Conservation (phyloP, 2,113 vertebrate genomes). For the Thamnaconus septentrionalis region DNA sequence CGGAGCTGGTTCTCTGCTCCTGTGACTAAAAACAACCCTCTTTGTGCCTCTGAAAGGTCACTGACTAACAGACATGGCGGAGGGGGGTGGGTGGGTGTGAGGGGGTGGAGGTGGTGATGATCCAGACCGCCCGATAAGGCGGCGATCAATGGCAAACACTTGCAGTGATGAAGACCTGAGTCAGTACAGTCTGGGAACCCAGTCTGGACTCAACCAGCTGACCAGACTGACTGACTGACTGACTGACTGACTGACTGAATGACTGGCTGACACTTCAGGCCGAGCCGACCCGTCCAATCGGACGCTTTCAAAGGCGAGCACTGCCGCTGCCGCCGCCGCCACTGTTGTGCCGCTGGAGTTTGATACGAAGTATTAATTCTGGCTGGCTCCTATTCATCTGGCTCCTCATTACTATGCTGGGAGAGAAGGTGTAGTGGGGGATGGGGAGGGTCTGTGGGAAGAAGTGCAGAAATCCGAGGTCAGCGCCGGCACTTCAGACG, state of each 20-base stretch:
- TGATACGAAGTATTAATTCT: conserved; percentile 51
- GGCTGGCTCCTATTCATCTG: conserved; percentile 51
- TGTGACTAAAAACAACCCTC: conserved; percentile 22
- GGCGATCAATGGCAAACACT: conserved; percentile 15
- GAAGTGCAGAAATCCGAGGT: conserved; percentile 57
- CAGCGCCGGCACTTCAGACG: conserved; percentile 54
- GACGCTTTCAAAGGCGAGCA: conserved; percentile 39
- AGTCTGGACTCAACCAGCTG: conserved; percentile 22
- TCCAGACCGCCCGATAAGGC: conserved; percentile 17
- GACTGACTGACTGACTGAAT: too few relatives aligned
- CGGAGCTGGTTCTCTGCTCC: conserved; percentile 3
- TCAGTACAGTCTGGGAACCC: conserved; percentile 13
- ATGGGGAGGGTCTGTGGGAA: not conserved
- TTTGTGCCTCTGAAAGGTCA: not conserved
- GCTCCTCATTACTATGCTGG: conserved; percentile 51
- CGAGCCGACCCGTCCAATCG: conserved; percentile 24
- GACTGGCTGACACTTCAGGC: conserved; percentile 10
- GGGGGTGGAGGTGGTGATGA: not conserved
- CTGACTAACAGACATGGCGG: conserved; percentile 13
- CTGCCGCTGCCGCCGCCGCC: conserved; percentile 11
- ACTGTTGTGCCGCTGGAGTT: conserved; percentile 33
- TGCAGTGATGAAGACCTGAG: conserved; percentile 30
- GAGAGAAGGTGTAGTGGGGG: too few relatives aligned
- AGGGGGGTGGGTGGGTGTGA: too few relatives aligned
- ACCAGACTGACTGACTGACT: too few relatives aligned